phyloP scores from a whole-genome alignment of 1,140 invertebrate genomes.

The Drosophila kanapiae region DNA sequence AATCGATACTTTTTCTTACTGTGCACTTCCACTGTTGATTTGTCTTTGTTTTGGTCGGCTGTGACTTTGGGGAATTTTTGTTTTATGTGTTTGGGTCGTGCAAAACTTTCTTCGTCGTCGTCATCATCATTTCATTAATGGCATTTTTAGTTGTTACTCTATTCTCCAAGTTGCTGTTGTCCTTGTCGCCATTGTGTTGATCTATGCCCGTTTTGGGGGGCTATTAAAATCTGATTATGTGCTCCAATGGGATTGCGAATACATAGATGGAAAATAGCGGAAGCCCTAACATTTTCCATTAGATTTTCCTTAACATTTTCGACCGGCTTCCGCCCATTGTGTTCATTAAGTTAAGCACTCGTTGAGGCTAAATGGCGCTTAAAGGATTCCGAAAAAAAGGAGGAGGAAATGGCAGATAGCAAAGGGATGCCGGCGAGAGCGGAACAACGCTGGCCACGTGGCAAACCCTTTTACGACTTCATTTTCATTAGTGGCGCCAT shows the following conservation, averaged over 20 bases:
- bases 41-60: slow-evolving; percentile 45
- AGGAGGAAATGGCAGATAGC: slow-evolving; percentile 8
- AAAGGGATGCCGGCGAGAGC: too few relatives aligned
- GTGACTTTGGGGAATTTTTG: slow-evolving; percentile 59
- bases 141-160: slow-evolving; percentile 56
- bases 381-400: slow-evolving; percentile 27
- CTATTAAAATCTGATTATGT: slow-evolving; percentile 75
- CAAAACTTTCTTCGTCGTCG: slow-evolving; percentile 55
- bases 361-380: slow-evolving; percentile 60
- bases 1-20: not conserved
- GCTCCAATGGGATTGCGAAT: slow-evolving; percentile 36
- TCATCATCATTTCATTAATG: slow-evolving; percentile 70
- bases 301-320: slow-evolving; percentile 33
- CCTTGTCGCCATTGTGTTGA: slow-evolving; percentile 47
- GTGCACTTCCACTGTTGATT: slow-evolving; percentile 22
- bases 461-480: slow-evolving; percentile 58
- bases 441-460: slow-evolving; percentile 35
- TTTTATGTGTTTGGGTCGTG: slow-evolving; percentile 74
- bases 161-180: slow-evolving; percentile 20
- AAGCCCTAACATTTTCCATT: slow-evolving; percentile 40
- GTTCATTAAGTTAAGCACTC: slow-evolving; percentile 58
- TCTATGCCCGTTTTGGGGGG: slow-evolving; percentile 48
- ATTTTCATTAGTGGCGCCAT: slow-evolving; percentile 46
- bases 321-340: slow-evolving; percentile 29
- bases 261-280: slow-evolving; percentile 27